Percentiles rank a stretch among this genome's conserved stretches.
Conservation (phyloP, 2,113 vertebrate genomes). For the Mustelus asterias region DNA sequence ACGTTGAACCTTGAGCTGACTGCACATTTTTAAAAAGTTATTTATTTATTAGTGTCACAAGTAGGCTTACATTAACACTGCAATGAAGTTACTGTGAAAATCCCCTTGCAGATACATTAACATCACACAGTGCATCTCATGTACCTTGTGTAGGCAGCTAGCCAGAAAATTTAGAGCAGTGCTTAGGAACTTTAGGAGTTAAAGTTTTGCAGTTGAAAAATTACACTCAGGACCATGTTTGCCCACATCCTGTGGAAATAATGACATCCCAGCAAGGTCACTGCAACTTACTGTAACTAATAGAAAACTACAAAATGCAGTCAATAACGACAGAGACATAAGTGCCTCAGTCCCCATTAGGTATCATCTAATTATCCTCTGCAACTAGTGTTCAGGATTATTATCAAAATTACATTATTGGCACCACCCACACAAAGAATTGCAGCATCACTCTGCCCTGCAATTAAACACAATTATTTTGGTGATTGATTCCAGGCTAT, state of each 20-base stretch:
- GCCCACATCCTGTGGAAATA: neutral
- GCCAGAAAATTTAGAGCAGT: neutral
- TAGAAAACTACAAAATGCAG: neutral
- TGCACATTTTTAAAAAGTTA: neutral
- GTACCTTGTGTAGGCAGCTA: neutral
- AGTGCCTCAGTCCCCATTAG: neutral
- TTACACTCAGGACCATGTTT: neutral
- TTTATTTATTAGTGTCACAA: no score
- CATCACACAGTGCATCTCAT: neutral
- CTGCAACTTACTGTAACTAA: neutral
- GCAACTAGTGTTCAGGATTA: neutral
- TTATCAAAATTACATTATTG: neutral
- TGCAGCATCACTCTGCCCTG: neutral
- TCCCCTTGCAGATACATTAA: neutral
- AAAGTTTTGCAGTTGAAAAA: neutral
- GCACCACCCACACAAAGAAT: neutral
- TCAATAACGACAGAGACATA: neutral
- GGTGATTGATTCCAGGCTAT: neutral
- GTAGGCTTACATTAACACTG: no score
- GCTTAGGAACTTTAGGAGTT: neutral
- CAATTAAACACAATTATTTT: constrained; percentile 20
- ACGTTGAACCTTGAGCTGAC: neutral
- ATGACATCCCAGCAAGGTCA: neutral
- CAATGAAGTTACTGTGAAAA: no score
- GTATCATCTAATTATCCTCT: neutral